Conservation (phyloP, 2,797 vertebrate genomes). For the Pseudochaenichthys georgianus region DNA sequence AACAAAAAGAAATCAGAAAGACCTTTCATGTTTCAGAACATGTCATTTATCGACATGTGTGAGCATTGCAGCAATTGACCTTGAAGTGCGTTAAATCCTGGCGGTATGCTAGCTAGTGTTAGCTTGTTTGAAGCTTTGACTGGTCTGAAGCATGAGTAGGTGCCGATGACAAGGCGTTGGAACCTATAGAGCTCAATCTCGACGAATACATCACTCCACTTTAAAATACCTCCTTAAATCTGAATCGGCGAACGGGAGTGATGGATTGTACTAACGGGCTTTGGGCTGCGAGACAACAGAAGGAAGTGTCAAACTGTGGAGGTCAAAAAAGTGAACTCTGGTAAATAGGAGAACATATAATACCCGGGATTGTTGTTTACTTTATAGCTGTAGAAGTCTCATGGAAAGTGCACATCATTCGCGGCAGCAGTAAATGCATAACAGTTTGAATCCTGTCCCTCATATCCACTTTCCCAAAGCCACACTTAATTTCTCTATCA, state of each 20-base stretch:
- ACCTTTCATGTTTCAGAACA: slow-evolving; percentile 62
- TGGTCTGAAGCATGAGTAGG: slow-evolving; percentile 62
- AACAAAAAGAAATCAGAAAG: slow-evolving; percentile 38
- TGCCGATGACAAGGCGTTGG: slow-evolving; percentile 74
- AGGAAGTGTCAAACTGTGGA: slow-evolving; percentile 54
- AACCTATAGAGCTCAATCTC: slow-evolving; percentile 49
- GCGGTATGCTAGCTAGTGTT: slow-evolving; percentile 62
- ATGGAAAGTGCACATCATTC: too few species aligned
- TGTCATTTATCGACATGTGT: slow-evolving; percentile 63
- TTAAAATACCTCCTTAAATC: slow-evolving; percentile 45
- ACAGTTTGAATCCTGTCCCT: background rate
- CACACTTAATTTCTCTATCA: slow-evolving; percentile 10
- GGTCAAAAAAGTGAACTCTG: slow-evolving; percentile 42
- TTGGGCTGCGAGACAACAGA: slow-evolving; percentile 47
- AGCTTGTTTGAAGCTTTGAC: slow-evolving; percentile 61
- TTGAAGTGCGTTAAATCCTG: slow-evolving; percentile 62
- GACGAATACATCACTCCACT: slow-evolving; percentile 46
- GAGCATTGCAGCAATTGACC: slow-evolving; percentile 65
- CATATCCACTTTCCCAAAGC: background rate
- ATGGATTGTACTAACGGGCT: slow-evolving; percentile 48
- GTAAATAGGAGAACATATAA: slow-evolving; percentile 33
- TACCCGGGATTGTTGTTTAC: slow-evolving; percentile 26
- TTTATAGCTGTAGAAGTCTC: background rate
- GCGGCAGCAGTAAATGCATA: slow-evolving; percentile 5
- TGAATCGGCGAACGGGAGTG: slow-evolving; percentile 42